Percentiles rank a stretch among this genome's conserved stretches.
These are phyloP conservation scores for Cotesia glomerata DNA, from an alignment of 1,140 invertebrate species.

Conservation along the genomic window DNA sequence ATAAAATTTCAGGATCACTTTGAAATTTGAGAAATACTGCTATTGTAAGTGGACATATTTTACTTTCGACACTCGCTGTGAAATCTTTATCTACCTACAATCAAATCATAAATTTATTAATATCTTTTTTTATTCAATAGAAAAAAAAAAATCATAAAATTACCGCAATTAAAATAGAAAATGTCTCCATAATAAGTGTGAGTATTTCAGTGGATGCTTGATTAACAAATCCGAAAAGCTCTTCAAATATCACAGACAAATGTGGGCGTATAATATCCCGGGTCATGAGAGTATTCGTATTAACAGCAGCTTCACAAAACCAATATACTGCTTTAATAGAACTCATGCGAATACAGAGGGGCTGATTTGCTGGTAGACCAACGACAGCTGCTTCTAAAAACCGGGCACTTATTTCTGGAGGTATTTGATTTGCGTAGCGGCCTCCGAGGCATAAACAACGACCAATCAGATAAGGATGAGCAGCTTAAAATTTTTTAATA, in stretches of 20 bases:
- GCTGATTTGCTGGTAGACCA: slow-evolving; percentile 67
- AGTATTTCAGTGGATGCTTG: slow-evolving; percentile 64
- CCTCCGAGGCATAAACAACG: slow-evolving; percentile 76
- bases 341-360: slow-evolving; percentile 56
- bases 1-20: slow-evolving; percentile 71
- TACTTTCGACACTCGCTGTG: slow-evolving; percentile 71
- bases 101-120: slow-evolving; percentile 15
- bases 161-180: slow-evolving; percentile 72
- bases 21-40: slow-evolving; percentile 76
- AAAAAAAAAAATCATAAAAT: slow-evolving; percentile 39
- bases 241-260: slow-evolving; percentile 56
- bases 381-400: slow-evolving; percentile 72
- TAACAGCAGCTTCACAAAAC: slow-evolving; percentile 47
- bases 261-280: slow-evolving; percentile 50
- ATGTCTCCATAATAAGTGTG: slow-evolving; percentile 71
- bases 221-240: slow-evolving; percentile 48
- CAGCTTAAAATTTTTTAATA: slow-evolving; percentile 45
- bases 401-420: slow-evolving; percentile 64
- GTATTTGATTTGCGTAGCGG: slow-evolving; percentile 69
- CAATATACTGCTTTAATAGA: slow-evolving; percentile 62
- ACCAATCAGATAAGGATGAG: slow-evolving; percentile 73
- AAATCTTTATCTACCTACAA: slow-evolving; percentile 72
- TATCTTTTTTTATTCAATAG: neutral
- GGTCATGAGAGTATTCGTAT: slow-evolving; percentile 40
- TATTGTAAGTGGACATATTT: slow-evolving; percentile 74